Conservation (phyloP, 2,888 invertebrate species). For the Sycophila texana region DNA sequence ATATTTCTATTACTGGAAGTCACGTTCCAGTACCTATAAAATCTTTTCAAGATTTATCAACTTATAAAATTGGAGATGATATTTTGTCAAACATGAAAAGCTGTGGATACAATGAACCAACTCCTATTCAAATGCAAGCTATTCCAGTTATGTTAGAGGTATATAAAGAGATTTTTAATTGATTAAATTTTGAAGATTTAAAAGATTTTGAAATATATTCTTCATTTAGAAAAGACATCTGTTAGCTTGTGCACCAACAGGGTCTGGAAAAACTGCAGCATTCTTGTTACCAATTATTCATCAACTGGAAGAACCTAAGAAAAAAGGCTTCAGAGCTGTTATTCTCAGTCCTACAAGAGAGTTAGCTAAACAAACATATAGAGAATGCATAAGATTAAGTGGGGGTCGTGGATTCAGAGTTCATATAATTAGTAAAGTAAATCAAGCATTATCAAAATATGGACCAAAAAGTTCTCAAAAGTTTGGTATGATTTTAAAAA, state of each 20-base stretch:
- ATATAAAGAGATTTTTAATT: constrained; percentile 47
- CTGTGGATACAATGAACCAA: constrained; percentile 86
- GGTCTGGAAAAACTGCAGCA: constrained; percentile 97
- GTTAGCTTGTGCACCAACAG: constrained; percentile 97
- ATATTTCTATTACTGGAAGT: constrained; percentile 87
- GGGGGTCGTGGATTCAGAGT: constrained; percentile 85
- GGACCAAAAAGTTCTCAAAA: constrained; percentile 85
- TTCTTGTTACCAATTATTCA: constrained; percentile 94
- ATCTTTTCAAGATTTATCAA: constrained; percentile 82
- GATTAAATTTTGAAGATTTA: constrained; percentile 12
- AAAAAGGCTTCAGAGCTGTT: constrained; percentile 89
- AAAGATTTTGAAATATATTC: constrained; percentile 38
- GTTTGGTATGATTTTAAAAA: constrained; percentile 80
- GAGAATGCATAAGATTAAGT: constrained; percentile 86
- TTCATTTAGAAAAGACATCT: constrained; percentile 83
- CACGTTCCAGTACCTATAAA: constrained; percentile 87
- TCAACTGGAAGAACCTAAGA: constrained; percentile 82
- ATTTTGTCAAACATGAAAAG: constrained; percentile 83
- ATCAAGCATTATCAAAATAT: constrained; percentile 84
- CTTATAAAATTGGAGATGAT: constrained; percentile 79
- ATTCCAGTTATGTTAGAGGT: constrained; percentile 91
- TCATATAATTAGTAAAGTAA: constrained; percentile 88
- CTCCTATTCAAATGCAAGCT: constrained; percentile 95
- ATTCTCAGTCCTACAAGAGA: constrained; percentile 96
- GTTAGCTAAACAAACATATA: constrained; percentile 92